A percentile compares a stretch with the other conserved stretches of the same genome.
phyloP scores from a whole-genome alignment of 2,888 invertebrate species.

The Helicoverpa assulta region DNA sequence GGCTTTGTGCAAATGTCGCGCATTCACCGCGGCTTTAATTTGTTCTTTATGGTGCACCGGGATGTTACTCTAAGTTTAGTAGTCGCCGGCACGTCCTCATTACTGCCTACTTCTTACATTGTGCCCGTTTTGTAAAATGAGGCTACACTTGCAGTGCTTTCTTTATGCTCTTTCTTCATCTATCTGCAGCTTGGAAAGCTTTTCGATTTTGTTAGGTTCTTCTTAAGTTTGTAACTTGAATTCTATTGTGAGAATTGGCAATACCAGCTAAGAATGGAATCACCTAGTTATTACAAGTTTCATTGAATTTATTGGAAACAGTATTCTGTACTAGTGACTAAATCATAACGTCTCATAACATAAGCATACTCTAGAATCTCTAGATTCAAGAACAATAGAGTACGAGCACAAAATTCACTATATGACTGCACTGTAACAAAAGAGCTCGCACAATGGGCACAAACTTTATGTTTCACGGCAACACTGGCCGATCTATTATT shows the following conservation, averaged over 20 bases:
- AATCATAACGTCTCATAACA: conserved; percentile 5
- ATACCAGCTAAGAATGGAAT: neutral
- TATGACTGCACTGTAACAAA: conserved; percentile 66
- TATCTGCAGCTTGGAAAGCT: conserved; percentile 2
- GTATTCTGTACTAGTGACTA: neutral
- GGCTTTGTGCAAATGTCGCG: conserved; percentile 49
- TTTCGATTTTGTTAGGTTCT: too few relatives aligned
- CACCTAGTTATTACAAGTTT: neutral
- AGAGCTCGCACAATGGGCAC: conserved; percentile 60
- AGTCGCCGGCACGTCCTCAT: conserved; percentile 43
- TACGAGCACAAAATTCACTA: conserved; percentile 48
- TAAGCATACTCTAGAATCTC: neutral
- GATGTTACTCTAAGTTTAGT: conserved; percentile 42
- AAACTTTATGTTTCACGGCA: conserved; percentile 59
- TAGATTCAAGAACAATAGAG: conserved; percentile 38
- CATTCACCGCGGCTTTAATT: conserved; percentile 40
- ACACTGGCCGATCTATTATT: conserved; percentile 65
- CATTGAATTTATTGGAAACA: too few relatives aligned
- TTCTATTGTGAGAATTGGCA: neutral
- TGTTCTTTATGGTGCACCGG: conserved; percentile 50
- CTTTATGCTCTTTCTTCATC: conserved; percentile 18
- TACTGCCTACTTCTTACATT: conserved; percentile 34
- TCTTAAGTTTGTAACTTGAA: too few relatives aligned
- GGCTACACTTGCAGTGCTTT: conserved; percentile 27
- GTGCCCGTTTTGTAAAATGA: conserved; percentile 33